Base-by-base conservation (phyloP, 2,113 vertebrate genomes). In the Myiozetetes cayanensis region DNA sequence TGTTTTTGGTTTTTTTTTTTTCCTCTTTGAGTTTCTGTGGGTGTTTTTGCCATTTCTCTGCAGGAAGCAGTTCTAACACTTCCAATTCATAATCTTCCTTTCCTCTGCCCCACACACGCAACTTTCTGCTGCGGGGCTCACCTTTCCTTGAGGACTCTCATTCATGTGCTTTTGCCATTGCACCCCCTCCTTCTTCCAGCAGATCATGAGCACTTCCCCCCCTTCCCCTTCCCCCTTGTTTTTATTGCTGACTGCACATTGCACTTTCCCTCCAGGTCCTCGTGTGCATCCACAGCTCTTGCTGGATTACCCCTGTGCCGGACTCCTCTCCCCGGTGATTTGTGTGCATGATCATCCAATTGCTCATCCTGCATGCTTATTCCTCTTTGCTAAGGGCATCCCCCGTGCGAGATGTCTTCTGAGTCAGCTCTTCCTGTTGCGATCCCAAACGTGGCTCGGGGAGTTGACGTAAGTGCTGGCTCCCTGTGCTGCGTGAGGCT, bases 261-360 rank as follows among this genome's bases (percentile, higher is more conserved):
- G 49, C 52, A 43, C 80, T 91, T 95, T 53, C 63, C 65, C 85
- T 92, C 67, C 67, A 85, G 86, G 90, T 92, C 89, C 50, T 91
- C 1, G 0, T 47, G 75, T 84, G 78, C 85, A 87, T 92, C 52
- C 0, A 0, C 56, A 80, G 90, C n/a, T 86, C 53, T 89, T 80
- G 67, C 53, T 1, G 2, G 55, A 85, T 89, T 92, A 47, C 25
- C 27, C 66, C 33, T 23, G 14, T 33, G 24, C 82, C 0, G 2
- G 25, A 11, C 61, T 90, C 35, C 30, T 91, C 66, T 94, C 52
- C 55, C 55, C 0, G 0, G 63, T 65, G 83, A 18, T 79, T 49
- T 83, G 37, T 81, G 50, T 73, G 74, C 16, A 33, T 39, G 70
- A 78, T 77, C 47, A 33, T 70, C 50, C 28, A 39, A 46, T 78